Evolutionary conservation across 2,888 invertebrate species (phyloP).

Genomic region (Tenodera sinensis): DNA sequence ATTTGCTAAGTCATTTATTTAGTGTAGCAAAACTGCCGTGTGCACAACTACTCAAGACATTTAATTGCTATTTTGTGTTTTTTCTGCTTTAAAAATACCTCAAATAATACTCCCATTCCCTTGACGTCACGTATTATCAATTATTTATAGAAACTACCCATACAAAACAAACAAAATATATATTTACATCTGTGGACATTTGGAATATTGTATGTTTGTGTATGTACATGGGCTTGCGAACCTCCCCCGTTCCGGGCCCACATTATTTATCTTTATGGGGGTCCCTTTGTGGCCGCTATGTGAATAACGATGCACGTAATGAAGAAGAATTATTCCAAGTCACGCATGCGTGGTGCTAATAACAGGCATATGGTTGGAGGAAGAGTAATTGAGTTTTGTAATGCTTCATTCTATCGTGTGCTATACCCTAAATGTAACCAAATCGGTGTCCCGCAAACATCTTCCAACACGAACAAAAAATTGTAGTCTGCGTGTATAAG

Average conservation of each 20-base stretch:
- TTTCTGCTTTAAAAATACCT: neutral
- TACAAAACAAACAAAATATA: neutral
- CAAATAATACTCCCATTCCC: neutral
- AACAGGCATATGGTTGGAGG: neutral
- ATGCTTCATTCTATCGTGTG: neutral
- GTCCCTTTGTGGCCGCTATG: neutral
- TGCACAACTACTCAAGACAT: too few relatives aligned
- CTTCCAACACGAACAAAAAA: neutral
- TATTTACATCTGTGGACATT: neutral
- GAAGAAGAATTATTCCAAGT: neutral
- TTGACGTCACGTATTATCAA: neutral
- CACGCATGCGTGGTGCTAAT: neutral
- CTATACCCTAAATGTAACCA: neutral
- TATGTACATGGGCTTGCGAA: neutral
- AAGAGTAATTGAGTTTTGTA: neutral
- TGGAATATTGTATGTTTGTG: neutral
- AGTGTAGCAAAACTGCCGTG: too few relatives aligned
- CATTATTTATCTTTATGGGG: neutral
- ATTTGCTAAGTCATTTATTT: too few relatives aligned
- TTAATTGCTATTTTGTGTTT: too few relatives aligned
- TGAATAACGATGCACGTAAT: neutral
- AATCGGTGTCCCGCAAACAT: neutral
- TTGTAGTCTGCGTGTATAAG: too few relatives aligned
- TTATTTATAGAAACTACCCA: neutral
- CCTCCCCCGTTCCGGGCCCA: neutral